Evolutionary conservation across 2,113 vertebrate species (phyloP), one percentile per base, ranked within the genome.

Genomic region (cattle (Bos taurus)): DNA sequence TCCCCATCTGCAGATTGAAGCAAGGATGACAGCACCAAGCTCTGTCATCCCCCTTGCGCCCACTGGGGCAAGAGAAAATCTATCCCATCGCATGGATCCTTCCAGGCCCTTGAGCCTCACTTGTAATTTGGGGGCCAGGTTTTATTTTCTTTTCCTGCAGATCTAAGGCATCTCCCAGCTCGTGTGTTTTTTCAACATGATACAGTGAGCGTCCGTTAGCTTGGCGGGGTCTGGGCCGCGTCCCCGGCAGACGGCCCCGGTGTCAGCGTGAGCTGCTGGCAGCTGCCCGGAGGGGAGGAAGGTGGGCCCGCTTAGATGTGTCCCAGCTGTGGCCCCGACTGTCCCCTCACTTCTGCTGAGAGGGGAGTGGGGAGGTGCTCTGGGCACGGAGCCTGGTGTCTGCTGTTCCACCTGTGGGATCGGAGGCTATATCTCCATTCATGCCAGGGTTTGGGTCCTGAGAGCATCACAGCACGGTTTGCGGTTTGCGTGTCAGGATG

Each of bases 221-320:
- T 97, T 98, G 97, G 98, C 97, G 96, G 97, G 94, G 86, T 14
- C 91, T 67, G 64, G 95, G 98, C 97, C 0, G 90, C 82, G 57
- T 97, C 97, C 97, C 98, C 88, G 95, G 95, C 98, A 99, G 98
- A 98, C 97, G 98, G 98, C 98, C 98, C 98, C 19, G 5, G 64
- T 36, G n/a, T 71, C 64, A 71, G n/a, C 9, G 0, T 36, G n/a
- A 71, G n/a, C 9, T 71, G 64, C n/a, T 71, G 64, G 64, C 0
- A 9, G 64, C 64, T 71, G 17, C 17, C 64, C 5, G 2, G n/a
- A 71, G 64, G 19, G 5, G 64, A 36, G 19, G n/a, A 36, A 71
- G 17, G n/a, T 71, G 64, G n/a, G n/a, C 64, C 64, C 9, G 9
- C 64, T 71, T 36, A 71, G n/a, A 21, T 36, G 64, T 36, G n/a